Base-by-base conservation (phyloP, 2,797 vertebrate species). In the Aulostomus chinensis region DNA sequence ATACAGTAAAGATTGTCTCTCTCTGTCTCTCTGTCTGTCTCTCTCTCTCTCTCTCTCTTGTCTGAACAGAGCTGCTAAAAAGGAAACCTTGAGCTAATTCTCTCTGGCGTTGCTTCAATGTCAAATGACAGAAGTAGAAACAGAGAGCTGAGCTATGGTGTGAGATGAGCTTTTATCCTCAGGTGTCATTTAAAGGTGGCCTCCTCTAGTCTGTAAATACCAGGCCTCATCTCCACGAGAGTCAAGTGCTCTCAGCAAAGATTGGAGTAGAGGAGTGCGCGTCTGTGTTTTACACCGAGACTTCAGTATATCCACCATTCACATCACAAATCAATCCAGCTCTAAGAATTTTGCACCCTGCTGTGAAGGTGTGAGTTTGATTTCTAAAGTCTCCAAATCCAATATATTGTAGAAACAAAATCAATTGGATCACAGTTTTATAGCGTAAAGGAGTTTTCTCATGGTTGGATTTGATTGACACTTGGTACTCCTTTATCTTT, bases 91-190 rank as follows among this genome's bases (percentile, higher is more conserved):
- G 51, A 75, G 41, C 34, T 72, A 83, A 73, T 63, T 41, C 42
- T 58, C 40, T 49, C 68, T 8, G 31, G 58, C 54, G 53, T 56
- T 41, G 55, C 68, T 74, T 80, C 76, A 74, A 75, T 81, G 79
- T 74, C 43, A 69, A 72, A 75, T 63, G 74, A 73, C 73, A 83
- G 15, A 66, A 73, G 65, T 64, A 65, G 59, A 63, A 55, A 71
- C 52, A 35, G 50, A 58, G 70, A 50, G 60, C 63, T 70, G 73
- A 75, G 71, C 54, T 20, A 40, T 73, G 69, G 68, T 41, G 73
- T 74, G 70, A 77, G 69, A 84, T 76, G 80, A 74, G 74, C 63
- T 81, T n/a, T 70, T 71, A 77, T 80, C 53, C 73, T 80, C 71
- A 76, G 72, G 55, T 80, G 76, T 78, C 68, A 63, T 82, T 81